A percentile compares a stretch with the other conserved stretches of the same genome.
phyloP scores from a whole-genome alignment of 1,140 invertebrate genomes.

The Hormaphis cornu region DNA sequence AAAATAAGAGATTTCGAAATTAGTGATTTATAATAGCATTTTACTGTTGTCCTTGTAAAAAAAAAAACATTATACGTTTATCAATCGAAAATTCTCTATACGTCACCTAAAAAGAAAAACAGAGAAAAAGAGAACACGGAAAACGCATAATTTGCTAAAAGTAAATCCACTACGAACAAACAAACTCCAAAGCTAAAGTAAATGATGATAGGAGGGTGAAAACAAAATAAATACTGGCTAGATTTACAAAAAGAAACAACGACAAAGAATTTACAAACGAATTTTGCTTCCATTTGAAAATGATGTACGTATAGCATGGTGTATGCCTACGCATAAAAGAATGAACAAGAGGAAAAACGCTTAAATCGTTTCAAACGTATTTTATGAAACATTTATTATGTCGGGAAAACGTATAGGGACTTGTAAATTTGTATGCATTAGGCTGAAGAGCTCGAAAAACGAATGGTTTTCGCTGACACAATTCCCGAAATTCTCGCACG shows the following conservation, averaged over 20 bases:
- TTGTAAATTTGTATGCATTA: no score
- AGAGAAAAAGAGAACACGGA: not conserved
- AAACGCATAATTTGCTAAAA: not conserved
- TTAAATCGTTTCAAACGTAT: not conserved
- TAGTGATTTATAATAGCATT: no score
- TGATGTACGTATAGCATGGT: no score
- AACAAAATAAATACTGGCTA: conserved; percentile 2
- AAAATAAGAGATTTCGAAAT: no score
- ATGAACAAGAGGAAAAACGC: not conserved
- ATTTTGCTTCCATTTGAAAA: not conserved
- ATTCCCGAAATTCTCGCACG: no score
- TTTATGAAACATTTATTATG: not conserved
- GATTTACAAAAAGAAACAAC: not conserved
- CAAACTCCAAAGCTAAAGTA: not conserved
- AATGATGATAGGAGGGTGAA: not conserved
- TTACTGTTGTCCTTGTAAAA: no score
- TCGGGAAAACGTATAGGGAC: not conserved
- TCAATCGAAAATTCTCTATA: no score
- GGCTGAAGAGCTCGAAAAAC: no score
- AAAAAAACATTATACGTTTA: no score
- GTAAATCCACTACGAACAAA: conserved; percentile 10
- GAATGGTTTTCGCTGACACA: no score
- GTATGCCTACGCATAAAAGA: not conserved
- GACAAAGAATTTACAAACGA: conserved; percentile 2
- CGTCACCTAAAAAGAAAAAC: not conserved